These are phyloP conservation scores for Chorisops tibialis DNA, from an alignment of 2,888 invertebrate genomes.

Conservation along the genomic window DNA sequence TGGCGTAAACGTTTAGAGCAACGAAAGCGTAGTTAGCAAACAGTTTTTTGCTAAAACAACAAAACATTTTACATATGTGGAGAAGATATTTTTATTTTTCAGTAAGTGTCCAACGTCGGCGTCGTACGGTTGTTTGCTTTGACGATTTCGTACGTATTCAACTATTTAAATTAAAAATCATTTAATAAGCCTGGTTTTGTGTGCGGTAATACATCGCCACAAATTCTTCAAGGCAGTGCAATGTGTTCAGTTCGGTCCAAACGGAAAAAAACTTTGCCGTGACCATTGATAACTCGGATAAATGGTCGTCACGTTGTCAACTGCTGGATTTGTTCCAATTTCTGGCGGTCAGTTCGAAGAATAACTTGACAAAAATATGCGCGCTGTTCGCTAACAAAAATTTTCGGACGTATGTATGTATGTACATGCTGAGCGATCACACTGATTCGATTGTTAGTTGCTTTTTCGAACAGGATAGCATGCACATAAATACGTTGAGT, in stretches of 20 bases:
- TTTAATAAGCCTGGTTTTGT: slow-evolving; percentile 80
- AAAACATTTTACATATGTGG: too few species aligned
- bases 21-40: too few species aligned
- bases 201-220: slow-evolving; percentile 77
- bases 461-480: slow-evolving; percentile 82
- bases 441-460: slow-evolving; percentile 79
- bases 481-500: slow-evolving; percentile 80
- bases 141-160: too few species aligned
- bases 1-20: too few species aligned
- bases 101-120: too few species aligned
- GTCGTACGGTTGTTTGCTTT: too few species aligned
- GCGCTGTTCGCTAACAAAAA: slow-evolving; percentile 72
- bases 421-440: slow-evolving; percentile 79
- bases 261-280: slow-evolving; percentile 91
- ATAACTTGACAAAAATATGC: slow-evolving; percentile 82
- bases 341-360: slow-evolving; percentile 86
- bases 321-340: slow-evolving; percentile 87
- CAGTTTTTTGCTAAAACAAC: too few species aligned
- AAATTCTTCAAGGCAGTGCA: slow-evolving; percentile 75
- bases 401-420: slow-evolving; percentile 68
- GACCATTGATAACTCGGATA: slow-evolving; percentile 79
- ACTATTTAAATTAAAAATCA: too few species aligned
- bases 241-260: slow-evolving; percentile 85
- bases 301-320: slow-evolving; percentile 65
- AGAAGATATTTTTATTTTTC: too few species aligned